Conservation (phyloP, 1,140 invertebrate species). For the Ectropis grisescens region DNA sequence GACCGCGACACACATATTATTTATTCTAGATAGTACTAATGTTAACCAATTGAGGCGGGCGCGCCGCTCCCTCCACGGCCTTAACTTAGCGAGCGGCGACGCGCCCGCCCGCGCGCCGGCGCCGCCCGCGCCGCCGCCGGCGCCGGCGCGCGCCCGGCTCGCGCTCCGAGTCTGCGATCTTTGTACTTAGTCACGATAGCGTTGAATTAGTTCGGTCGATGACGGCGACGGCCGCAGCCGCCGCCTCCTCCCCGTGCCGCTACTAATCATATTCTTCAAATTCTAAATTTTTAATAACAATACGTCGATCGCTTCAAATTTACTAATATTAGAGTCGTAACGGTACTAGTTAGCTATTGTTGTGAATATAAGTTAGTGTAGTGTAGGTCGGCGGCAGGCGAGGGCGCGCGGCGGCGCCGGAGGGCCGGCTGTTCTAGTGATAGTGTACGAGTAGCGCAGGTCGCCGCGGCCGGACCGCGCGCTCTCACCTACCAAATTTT, state of each 20-base stretch:
- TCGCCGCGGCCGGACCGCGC: constrained; percentile 28
- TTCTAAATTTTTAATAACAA: constrained; percentile 49
- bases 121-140: constrained; percentile 11
- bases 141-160: constrained; percentile 6
- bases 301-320: constrained; percentile 50
- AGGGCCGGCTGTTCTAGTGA: constrained; percentile 14
- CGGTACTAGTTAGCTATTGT: constrained; percentile 51
- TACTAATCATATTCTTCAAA: constrained; percentile 30
- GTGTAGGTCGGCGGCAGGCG: constrained; percentile 11
- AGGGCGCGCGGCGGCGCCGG: constrained; percentile 1
- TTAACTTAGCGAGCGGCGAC: constrained; percentile 36
- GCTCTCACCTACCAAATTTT: constrained; percentile 53
- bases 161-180: constrained; percentile 1
- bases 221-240: constrained; percentile 17
- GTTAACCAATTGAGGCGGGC: constrained; percentile 58
- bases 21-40: constrained; percentile 67
- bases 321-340: constrained; percentile 50
- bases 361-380: constrained; percentile 29
- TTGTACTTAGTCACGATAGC: background rate
- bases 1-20: constrained; percentile 25
- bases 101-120: constrained; percentile 16
- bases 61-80: constrained; percentile 27
- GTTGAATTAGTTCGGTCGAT: background rate
- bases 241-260: constrained; percentile 14
- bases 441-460: constrained; percentile 32